Evolutionary conservation across 2,797 vertebrate species (phyloP), one percentile per base, ranked within the genome.

Genomic region (Mareca strepera): DNA sequence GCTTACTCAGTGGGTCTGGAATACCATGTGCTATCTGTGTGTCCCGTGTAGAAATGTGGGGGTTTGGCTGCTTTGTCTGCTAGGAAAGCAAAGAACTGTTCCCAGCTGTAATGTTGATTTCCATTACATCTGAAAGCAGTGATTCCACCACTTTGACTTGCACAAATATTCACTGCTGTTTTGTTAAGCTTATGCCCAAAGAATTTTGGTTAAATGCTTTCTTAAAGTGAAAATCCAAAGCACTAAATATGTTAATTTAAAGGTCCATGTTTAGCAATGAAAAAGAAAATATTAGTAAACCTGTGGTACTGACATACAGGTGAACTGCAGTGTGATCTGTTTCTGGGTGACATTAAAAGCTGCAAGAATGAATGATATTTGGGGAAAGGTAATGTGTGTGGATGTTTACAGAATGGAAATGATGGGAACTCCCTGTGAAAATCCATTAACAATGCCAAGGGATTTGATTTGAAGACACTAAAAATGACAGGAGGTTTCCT

Each of bases 291-390:
- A 4, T 39, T 13, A 46, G 60, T 4, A 33, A 23, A 15, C 28
- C 53, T 2, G 8, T 1, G 3, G n/a, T 11, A 37, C 37, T n/a
- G 55, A 3, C 17, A 3, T 2, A 11, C 29, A 9, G 66, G 59
- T 73, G 52, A 17, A 39, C 46, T 2, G 14, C 26, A 37, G 29
- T 14, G 73, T 39, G 59, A 12, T 1, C 20, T 23, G 28, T 28
- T 52, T 52, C 50, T 52, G 50, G 26, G 25, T 26, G 50, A 15
- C 14, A 28, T 52, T 29, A 29, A 53, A 53, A 29, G 52, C 28
- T 53, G 28, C 52, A 53, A 53, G 52, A 29, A 29, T 17, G 6
- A 17, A 29, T 53, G 50, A 9, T 16, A 52, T 9, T 16, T 52
- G 50, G 50, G 50, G 66, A 53, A 60, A 8, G n/a, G 4, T 17